Evolutionary conservation across 1,140 invertebrate genomes (phyloP), one percentile per base, ranked within the genome.

Genomic region (Eufriesea mexicana): DNA sequence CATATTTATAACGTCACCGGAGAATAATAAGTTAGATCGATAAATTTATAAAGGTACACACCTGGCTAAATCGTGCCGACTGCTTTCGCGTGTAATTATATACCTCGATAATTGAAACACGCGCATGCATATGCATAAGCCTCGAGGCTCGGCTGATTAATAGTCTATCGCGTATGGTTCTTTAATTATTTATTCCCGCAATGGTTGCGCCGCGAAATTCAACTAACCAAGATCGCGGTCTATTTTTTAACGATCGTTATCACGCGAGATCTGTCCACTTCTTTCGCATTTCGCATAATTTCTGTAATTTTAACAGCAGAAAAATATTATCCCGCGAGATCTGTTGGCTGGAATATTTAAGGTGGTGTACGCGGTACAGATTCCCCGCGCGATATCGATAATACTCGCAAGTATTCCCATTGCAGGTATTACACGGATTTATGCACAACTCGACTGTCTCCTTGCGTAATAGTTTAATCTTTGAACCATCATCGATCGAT

Each of bases 401-500:
- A 49, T n/a, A 23, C 47, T 23, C 14, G 23, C 61, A 64, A n/a
- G 28, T 35, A 77, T 54, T 54, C 68, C 49, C n/a, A 18, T 25
- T 55, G 23, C 57, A 62, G 28, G 59, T 28, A 28, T 62, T 23
- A n/a, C 42, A 42, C 20, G 23, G 12, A 14, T 61, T 77, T 77
- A 66, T 54, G 49, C 23, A 10, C 14, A 51, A 42, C 47, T 6
- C 59, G 28, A 14, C 12, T 16, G 16, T 49, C 16, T 10, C 28
- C 49, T 47, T 8, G 5, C 4, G 18, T 66, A 78, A 45, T 55
- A 47, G 75, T 78, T 78, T 67, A 78, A 67, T 67, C 61, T 67
- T 45, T 28, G 62, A 67, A 78, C 62, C n/a, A 55, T 55, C 62
- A 20, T 8, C 75, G 75, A 62, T 77, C 75, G 51, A 78, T 55